Conservation (phyloP, 2,113 vertebrate genomes). For the Mungos mungo region DNA sequence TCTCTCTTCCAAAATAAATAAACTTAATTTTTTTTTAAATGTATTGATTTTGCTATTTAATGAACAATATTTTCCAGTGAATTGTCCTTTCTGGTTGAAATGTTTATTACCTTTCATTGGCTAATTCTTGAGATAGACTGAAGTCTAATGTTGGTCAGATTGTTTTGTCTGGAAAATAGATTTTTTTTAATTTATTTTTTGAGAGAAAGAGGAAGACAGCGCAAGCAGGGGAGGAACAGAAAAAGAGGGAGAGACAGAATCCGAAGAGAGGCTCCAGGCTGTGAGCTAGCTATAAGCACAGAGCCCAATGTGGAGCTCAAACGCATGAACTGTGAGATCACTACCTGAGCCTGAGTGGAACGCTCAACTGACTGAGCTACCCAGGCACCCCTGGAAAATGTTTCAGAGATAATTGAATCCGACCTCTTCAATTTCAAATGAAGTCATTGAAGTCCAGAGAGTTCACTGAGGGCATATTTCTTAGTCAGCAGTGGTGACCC, state of each 20-base stretch:
- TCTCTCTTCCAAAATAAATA: no score
- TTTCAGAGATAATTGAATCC: background rate
- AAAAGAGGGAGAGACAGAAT: no score
- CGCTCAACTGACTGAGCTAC: no score
- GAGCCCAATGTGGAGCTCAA: no score
- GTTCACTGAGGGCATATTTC: background rate
- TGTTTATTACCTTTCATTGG: background rate
- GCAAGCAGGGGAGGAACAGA: no score
- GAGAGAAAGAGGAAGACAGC: no score
- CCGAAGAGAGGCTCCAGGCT: no score
- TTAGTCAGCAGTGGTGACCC: accelerated
- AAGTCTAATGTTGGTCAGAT: background rate
- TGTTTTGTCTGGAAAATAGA: background rate
- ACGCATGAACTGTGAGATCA: no score
- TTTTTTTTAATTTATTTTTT: background rate
- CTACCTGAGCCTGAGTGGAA: no score
- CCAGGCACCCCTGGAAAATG: background rate
- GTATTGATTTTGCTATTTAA: background rate
- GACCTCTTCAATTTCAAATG: background rate
- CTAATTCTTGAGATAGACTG: background rate
- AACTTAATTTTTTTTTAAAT: background rate
- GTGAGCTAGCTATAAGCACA: no score
- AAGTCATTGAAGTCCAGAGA: background rate
- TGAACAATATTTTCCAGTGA: background rate
- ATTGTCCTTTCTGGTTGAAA: conserved; percentile 20